Evolutionary conservation across 2,113 vertebrate genomes (phyloP).

Genomic region (Cyprinus carpio): DNA sequence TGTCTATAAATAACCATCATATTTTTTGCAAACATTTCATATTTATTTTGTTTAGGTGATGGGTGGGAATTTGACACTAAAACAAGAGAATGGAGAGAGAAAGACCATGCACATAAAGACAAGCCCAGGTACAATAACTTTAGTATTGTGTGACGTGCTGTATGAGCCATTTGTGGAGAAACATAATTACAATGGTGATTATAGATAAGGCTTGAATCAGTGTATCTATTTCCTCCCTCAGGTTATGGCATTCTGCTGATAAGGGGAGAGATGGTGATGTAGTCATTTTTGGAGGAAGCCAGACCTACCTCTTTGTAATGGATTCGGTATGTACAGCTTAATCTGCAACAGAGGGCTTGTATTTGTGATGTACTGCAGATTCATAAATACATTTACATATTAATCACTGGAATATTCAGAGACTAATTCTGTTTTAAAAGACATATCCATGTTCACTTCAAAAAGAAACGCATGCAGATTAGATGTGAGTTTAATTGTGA

Average conservation of each 20-base stretch:
- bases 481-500: not conserved
- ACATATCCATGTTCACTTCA: not conserved
- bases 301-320: slow-evolving; percentile 82
- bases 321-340: slow-evolving; percentile 81
- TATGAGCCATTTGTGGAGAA: not conserved
- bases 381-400: not conserved
- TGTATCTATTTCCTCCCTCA: slow-evolving; percentile 56
- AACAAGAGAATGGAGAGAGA: slow-evolving; percentile 82
- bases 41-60: slow-evolving; percentile 74
- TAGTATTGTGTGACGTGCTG: not conserved
- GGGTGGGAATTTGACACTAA: slow-evolving; percentile 85
- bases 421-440: not conserved
- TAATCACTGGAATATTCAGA: not conserved
- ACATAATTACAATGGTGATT: not conserved
- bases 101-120: slow-evolving; percentile 80
- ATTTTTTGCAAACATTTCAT: not conserved
- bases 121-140: slow-evolving; percentile 82
- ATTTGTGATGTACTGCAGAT: not conserved
- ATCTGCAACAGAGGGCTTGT: not conserved
- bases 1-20: not conserved
- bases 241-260: slow-evolving; percentile 92
- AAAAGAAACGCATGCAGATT: not conserved
- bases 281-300: slow-evolving; percentile 93
- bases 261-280: slow-evolving; percentile 87
- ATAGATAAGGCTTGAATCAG: not conserved